Conservation (phyloP, 2,888 invertebrate genomes). For the Cataglyphis rosenhaueri region DNA sequence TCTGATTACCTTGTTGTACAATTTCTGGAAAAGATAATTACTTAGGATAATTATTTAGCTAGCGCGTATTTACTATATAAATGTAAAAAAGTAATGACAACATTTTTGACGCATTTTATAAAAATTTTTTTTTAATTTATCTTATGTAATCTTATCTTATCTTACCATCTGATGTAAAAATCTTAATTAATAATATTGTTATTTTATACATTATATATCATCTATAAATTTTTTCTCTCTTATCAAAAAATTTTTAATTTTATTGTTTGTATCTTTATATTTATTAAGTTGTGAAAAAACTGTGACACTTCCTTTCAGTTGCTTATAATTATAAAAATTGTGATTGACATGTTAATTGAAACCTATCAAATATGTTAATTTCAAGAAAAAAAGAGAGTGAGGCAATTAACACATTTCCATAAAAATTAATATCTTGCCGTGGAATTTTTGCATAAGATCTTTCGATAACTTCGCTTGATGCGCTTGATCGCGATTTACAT, state of each 20-base stretch:
- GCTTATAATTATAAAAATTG: not conserved
- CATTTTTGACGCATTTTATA: not conserved
- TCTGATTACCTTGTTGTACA: slow-evolving; percentile 27
- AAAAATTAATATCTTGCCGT: not conserved
- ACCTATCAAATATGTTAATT: not conserved
- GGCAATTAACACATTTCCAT: not conserved
- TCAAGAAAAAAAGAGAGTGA: not conserved
- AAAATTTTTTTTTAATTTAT: not conserved
- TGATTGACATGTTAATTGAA: not conserved
- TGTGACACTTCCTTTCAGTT: not conserved
- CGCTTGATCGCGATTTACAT: slow-evolving; percentile 64
- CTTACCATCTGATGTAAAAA: not conserved
- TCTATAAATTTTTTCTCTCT: not conserved
- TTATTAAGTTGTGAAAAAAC: not conserved
- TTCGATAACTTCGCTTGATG: not conserved
- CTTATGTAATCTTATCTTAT: not conserved
- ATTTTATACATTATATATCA: not conserved
- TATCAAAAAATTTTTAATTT: not conserved
- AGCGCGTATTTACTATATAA: not conserved
- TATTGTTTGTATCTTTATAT: not conserved
- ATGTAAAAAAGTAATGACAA: not conserved
- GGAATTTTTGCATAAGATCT: not conserved
- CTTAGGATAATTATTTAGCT: slow-evolving; percentile 12
- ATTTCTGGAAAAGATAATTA: slow-evolving; percentile 12
- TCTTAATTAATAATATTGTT: not conserved